A percentile compares a stretch with the other conserved stretches of the same genome.
These are phyloP conservation scores for Sorex fumeus DNA, from an alignment of 2,113 vertebrate species.

Conservation along the genomic window DNA sequence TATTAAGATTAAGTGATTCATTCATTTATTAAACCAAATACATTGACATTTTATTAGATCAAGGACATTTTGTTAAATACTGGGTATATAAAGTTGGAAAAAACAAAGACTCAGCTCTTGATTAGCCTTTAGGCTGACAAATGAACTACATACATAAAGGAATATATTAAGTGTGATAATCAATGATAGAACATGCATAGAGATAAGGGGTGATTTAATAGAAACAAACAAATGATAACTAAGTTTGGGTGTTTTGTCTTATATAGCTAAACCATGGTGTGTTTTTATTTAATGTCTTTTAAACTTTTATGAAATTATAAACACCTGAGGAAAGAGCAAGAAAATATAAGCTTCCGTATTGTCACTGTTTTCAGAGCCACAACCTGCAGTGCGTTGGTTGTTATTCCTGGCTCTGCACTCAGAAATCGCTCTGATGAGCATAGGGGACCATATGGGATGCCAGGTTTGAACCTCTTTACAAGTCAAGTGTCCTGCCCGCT, in stretches of 20 bases:
- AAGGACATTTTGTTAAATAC: background rate
- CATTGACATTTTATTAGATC: slow-evolving; percentile 28
- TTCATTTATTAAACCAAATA: slow-evolving; percentile 32
- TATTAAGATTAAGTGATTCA: background rate
- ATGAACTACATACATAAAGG: background rate
- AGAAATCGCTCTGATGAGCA: too few species aligned
- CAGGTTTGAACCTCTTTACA: too few species aligned
- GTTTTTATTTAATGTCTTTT: background rate
- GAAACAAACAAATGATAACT: background rate
- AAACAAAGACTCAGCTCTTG: background rate
- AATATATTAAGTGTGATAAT: background rate
- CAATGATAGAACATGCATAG: background rate
- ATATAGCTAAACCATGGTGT: background rate
- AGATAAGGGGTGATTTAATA: background rate
- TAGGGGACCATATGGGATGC: too few species aligned
- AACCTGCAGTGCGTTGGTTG: too few species aligned
- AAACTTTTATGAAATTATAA: background rate
- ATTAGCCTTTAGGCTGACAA: background rate
- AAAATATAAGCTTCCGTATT: background rate
- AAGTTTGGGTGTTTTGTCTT: background rate
- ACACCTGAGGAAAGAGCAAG: background rate
- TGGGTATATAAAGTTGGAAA: background rate
- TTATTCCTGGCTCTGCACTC: too few species aligned
- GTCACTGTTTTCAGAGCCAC: too few species aligned
- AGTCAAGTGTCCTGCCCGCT: too few species aligned